Percentiles rank a stretch among this genome's conserved stretches.
These are phyloP conservation scores for Yponomeuta cagnagella DNA, from an alignment of 2,888 invertebrate genomes.

Conservation along the genomic window DNA sequence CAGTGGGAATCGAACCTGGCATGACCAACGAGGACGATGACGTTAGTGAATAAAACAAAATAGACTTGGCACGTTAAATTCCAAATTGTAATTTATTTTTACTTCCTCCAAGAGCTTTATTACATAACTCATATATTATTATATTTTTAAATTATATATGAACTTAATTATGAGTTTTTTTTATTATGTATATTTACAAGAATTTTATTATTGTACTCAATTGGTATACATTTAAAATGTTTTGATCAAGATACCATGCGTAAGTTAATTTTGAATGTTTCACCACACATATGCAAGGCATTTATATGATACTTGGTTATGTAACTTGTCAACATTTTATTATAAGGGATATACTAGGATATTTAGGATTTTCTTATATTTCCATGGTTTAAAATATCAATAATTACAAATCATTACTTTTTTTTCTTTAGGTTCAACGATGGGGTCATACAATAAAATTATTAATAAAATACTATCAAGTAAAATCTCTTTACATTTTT, in stretches of 20 bases:
- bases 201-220: conserved; percentile 65
- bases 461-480: conserved; percentile 7
- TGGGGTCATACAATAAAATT: background rate
- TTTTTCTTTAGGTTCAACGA: background rate
- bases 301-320: background rate
- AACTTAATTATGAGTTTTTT: conserved; percentile 6
- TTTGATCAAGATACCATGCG: background rate
- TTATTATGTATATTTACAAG: conserved; percentile 50
- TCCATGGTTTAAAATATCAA: background rate
- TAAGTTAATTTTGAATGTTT: background rate
- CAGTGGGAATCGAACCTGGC: too few species aligned
- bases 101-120: conserved; percentile 28
- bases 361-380: background rate
- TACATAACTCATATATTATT: background rate
- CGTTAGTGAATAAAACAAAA: conserved; percentile 3
- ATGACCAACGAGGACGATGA: too few species aligned
- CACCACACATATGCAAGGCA: background rate
- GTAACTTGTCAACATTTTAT: background rate
- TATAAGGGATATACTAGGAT: background rate
- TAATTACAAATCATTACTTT: background rate
- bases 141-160: background rate
- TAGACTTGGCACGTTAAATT: conserved; percentile 69
- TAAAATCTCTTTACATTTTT: background rate
- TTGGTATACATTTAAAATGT: conserved; percentile 53
- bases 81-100: conserved; percentile 68